Evolutionary conservation across 2,797 vertebrate species (phyloP), one percentile per base, ranked within the genome.

Genomic region (Phylloscopus collybita): DNA sequence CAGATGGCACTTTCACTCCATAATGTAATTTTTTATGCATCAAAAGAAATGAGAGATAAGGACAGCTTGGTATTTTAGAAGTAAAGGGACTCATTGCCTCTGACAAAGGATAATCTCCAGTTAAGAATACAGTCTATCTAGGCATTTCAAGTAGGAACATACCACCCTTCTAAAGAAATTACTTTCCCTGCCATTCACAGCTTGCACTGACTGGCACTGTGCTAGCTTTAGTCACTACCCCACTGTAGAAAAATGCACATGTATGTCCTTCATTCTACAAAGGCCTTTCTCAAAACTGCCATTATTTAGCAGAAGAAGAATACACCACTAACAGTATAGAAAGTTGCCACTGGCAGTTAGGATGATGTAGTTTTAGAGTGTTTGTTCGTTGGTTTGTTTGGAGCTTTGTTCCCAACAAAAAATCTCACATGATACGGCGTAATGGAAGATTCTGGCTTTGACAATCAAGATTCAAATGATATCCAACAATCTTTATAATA

Each of bases 1-100:
- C 81, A 95, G 86, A 89, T 85, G 83, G 90, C 45, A 76, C 50
- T 80, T 90, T 51, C 45, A 51, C 23, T 87, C 70, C 61, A 45
- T 34, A 84, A 76, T 50, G 61, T 29, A 83, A 54, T 78, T 80
- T 92, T 88, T 79, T 69, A 57, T 67, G 32, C 67, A 73, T 57
- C 56, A 60, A 61, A 88, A 73, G 49, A 86, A 85, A 49, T 0
- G 23, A 73, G 32, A 88, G 12, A 78, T 40, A 87, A 86, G 20
- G 19, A 67, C 8, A 82, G 13, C 27, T 61, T 18, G 26, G 38
- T 69, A 53, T 29, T 75, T 90, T 84, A 74, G 30, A 90, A 88
- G 73, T 44, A 72, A 90, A 93, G 14, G 26, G 16, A 80, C 51
- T 74, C 9, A 40, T 71, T 80, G 30, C 34, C 22, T 86, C 40